These are phyloP conservation scores for Neolamprologus ventralis DNA, from an alignment of 2,113 vertebrate species.

Conservation along the genomic window DNA sequence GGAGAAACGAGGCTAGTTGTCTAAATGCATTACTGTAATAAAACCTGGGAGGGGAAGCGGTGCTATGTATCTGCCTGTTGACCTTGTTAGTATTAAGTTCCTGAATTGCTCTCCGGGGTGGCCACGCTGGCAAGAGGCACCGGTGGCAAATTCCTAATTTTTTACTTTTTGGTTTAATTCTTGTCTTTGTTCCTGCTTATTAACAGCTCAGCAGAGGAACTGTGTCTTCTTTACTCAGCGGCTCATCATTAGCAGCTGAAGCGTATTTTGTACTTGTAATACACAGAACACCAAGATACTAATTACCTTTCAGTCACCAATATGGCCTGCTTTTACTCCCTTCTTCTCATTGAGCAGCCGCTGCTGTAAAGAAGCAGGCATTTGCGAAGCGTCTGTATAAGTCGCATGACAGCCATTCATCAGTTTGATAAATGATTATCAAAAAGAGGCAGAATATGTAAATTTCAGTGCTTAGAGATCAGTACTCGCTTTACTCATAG, in stretches of 20 bases:
- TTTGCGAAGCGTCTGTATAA: slow-evolving; percentile 12
- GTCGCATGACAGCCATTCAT: slow-evolving; percentile 40
- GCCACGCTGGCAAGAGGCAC: background rate
- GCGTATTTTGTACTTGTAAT: slow-evolving; percentile 12
- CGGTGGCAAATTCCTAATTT: background rate
- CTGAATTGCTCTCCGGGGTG: slow-evolving; percentile 21
- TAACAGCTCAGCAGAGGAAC: background rate
- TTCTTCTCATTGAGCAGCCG: background rate
- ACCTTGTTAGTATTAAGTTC: slow-evolving; percentile 46
- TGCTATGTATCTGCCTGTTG: slow-evolving; percentile 12
- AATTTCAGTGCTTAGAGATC: background rate
- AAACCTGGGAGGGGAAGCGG: slow-evolving; percentile 9
- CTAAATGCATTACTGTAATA: slow-evolving; percentile 42
- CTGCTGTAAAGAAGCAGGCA: background rate
- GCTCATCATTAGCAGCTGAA: slow-evolving; percentile 30
- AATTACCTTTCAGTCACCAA: slow-evolving; percentile 44
- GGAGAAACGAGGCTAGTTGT: slow-evolving; percentile 38
- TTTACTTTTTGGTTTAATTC: background rate
- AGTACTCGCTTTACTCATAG: background rate
- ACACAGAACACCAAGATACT: slow-evolving; percentile 30
- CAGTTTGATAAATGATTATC: slow-evolving; percentile 35
- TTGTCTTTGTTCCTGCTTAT: background rate
- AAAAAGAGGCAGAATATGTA: slow-evolving; percentile 17
- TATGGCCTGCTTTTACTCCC: slow-evolving; percentile 14
- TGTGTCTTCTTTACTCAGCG: background rate